Base-by-base conservation (phyloP, 2,113 vertebrate genomes). In the Egretta garzetta region DNA sequence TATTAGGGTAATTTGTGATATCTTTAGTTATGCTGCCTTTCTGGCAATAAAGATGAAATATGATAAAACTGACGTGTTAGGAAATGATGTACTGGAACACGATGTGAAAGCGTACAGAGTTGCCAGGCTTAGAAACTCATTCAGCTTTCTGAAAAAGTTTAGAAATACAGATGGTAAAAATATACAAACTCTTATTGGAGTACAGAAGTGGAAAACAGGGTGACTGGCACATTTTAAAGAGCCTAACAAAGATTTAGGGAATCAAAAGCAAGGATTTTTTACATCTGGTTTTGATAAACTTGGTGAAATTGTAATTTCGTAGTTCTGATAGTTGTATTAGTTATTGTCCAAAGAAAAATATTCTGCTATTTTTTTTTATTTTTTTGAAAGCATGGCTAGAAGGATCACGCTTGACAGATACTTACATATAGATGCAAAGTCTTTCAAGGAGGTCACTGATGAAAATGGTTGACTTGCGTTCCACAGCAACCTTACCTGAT, bases 41-140 rank as follows among this genome's bases (percentile, higher is more conserved):
- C 58, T 85, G 58, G 56, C 45, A 75, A 17, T 81, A 56, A 94
- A 68, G 58, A 37, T 72, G 39, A 96, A 87, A n/a, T 71, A 43
- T 1, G 39, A 59, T 71, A 58, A 72, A 86, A 79, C 3, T 35
- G 80, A 39, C 0, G 0, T 41, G 66, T 66, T 92, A 62, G 58
- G 85, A 90, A 74, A 67, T 59, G 1, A n/a, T 59, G 28, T 56
- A 22, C 37, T 76, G 49, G 55, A 84, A 66, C 32, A 18, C 0
- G 41, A 33, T 79, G 62, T 49, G 53, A 63, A 68, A 79, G 35
- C 17, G 2, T 24, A 6, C 10, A 19, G 64, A 39, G 26, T 26
- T 86, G 24, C 59, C 27, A 56, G 72, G 50, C 28, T 70, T 49
- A 32, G 27, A 7, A 50, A 49, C 26, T 73, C 37, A 20, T 27